A percentile compares a stretch with the other conserved stretches of the same genome.
Conservation (phyloP, 2,113 vertebrate species). For the Pristiophorus japonicus region DNA sequence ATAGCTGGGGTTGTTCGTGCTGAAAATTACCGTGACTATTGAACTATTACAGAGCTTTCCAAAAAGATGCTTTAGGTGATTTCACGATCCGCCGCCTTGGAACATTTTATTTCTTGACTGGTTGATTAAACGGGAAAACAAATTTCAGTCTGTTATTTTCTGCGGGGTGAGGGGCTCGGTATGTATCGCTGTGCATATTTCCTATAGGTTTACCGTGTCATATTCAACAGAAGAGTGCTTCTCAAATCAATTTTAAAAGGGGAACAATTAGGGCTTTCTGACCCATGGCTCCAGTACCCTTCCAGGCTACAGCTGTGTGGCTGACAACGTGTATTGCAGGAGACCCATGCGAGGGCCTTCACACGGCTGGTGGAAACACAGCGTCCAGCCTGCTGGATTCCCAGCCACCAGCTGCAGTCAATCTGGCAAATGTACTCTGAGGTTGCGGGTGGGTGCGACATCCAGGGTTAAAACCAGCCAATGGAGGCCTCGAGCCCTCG, state of each 20-base stretch:
- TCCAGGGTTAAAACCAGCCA: background rate
- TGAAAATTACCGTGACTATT: background rate
- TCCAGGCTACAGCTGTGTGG: background rate
- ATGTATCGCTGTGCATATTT: background rate
- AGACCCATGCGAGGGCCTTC: background rate
- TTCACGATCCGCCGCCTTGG: background rate
- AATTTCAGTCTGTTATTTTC: background rate
- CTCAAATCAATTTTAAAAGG: background rate
- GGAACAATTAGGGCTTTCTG: background rate
- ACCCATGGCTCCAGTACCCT: background rate
- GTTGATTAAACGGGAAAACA: slow-evolving; percentile 7
- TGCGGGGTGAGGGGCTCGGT: background rate
- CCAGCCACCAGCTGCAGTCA: too few species aligned
- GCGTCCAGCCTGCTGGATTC: background rate
- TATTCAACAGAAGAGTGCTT: too few species aligned
- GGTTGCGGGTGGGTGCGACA: background rate
- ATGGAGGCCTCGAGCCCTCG: background rate
- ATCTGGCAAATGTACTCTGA: background rate
- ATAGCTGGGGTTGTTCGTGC: background rate
- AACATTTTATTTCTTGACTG: slow-evolving; percentile 24
- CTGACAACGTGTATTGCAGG: background rate
- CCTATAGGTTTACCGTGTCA: background rate
- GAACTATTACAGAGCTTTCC: background rate
- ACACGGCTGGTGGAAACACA: background rate
- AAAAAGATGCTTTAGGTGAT: slow-evolving; percentile 14